Conservation (phyloP, 2,797 vertebrate genomes). For the Agapornis canus region DNA sequence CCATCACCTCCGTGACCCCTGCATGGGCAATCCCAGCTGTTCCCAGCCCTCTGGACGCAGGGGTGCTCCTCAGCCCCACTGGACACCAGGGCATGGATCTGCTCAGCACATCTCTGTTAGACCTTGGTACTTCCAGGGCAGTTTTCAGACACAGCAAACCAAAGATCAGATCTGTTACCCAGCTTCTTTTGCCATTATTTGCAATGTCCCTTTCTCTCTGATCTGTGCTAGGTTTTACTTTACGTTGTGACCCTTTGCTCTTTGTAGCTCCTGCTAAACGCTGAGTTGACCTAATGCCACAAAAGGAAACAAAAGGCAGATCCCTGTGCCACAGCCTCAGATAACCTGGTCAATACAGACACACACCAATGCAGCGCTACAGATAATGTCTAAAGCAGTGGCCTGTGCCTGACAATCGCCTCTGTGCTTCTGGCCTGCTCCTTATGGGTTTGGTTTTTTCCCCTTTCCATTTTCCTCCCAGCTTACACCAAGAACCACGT, state of each 20-base stretch:
- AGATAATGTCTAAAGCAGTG: not conserved
- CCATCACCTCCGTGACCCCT: not conserved
- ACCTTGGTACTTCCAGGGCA: not conserved
- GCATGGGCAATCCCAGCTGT: not conserved
- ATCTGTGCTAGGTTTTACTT: not conserved
- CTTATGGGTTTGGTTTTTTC: not conserved
- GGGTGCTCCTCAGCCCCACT: not conserved
- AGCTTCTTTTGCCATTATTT: not conserved
- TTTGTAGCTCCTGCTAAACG: fast-evolving
- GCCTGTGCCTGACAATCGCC: not conserved
- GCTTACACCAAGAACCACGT: conserved; percentile 95
- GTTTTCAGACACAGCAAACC: not conserved
- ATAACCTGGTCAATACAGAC: not conserved
- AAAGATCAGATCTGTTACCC: not conserved
- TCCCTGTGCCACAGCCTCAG: not conserved
- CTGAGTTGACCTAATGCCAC: not conserved
- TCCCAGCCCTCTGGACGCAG: not conserved
- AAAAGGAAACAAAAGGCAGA: not conserved
- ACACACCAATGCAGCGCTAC: fast-evolving
- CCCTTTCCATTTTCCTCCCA: conserved; percentile 51
- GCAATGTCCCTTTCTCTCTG: not conserved
- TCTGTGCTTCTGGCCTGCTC: fast-evolving
- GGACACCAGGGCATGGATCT: not conserved
- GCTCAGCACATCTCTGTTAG: not conserved
- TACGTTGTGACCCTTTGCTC: not conserved